A percentile compares a stretch with the other conserved stretches of the same genome.
phyloP scores from a whole-genome alignment of 2,113 vertebrate species.

The Perca schrenkii region DNA sequence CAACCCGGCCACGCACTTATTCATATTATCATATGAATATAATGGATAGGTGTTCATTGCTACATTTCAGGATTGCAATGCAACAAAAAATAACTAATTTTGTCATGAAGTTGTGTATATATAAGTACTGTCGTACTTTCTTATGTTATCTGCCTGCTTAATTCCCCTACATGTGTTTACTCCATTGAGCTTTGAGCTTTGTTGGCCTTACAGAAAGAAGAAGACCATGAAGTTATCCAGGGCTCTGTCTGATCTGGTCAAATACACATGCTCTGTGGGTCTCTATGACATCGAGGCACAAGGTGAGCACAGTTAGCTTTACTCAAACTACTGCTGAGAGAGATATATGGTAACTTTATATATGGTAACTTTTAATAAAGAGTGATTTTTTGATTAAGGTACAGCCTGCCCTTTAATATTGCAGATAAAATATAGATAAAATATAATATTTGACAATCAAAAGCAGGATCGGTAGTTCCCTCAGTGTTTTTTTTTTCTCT shows the following conservation, averaged over 20 bases:
- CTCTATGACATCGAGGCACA: constrained; percentile 91
- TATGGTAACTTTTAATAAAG: no score
- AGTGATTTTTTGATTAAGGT: no score
- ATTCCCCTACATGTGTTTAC: background rate
- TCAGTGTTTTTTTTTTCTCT: no score
- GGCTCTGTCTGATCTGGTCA: constrained; percentile 97
- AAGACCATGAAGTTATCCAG: constrained; percentile 98
- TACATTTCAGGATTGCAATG: background rate
- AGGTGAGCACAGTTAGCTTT: constrained; percentile 81
- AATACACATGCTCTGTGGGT: constrained; percentile 96
- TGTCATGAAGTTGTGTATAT: background rate
- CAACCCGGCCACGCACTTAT: background rate
- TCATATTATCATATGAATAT: background rate
- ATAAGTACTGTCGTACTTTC: background rate
- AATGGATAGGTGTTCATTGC: background rate
- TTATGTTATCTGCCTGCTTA: background rate
- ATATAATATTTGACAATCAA: no score
- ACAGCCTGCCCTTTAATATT: background rate
- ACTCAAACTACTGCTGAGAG: background rate
- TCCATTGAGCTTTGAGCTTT: background rate
- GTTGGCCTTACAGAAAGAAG: constrained; percentile 85
- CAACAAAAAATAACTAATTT: background rate
- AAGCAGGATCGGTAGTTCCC: no score
- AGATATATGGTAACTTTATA: no score
- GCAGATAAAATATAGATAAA: no score